Base-by-base conservation (phyloP, 1,140 invertebrate species). In the Drosophila mauritiana region DNA sequence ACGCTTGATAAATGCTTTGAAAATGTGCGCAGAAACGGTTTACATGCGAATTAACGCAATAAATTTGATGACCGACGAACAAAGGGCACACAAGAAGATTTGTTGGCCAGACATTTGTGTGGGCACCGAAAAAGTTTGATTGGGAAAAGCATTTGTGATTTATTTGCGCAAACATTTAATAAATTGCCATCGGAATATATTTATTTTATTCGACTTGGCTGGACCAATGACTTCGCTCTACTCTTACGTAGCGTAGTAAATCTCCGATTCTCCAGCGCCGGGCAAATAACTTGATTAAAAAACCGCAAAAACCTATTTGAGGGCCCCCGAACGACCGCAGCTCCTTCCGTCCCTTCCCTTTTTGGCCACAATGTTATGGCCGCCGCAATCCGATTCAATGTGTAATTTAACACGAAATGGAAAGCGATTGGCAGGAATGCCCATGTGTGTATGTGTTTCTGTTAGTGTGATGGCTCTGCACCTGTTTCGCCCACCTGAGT, bases 321-420 rank as follows among this genome's bases (percentile, higher is more conserved):
- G 76, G 67, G 67, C 68, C 59, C 75, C 80, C 11, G 52, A 65
- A 57, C 49, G 70, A 75, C 73, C 73, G 51, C 73, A 75, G 59
- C 43, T 75, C 34, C 15, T 45, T 45, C 2, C 42, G 56, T 37
- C 42, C 49, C 69, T 73, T 46, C 37, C 43, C 54, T 59, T 57
- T 57, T 78, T 68, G 68, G 65, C 70, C 70, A 83, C 78, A 75
- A 83, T 68, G 79, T 88, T 88, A 83, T 83, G 83, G 83, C 72
- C 68, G 68, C 83, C 80, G 84, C 83, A 88, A 88, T 88, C 83
- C 83, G 83, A 88, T 88, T 88, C 83, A 80, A 88, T 88, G 83
- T 88, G 83, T 89, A 89, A 88, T 88, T 88, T 88, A 88, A 88
- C 83, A 88, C 83, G 83, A 83, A 89, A 89, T 89, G 83, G 84